Evolutionary conservation across 2,888 invertebrate genomes (phyloP).

Genomic region (Drosophila gaucha): DNA sequence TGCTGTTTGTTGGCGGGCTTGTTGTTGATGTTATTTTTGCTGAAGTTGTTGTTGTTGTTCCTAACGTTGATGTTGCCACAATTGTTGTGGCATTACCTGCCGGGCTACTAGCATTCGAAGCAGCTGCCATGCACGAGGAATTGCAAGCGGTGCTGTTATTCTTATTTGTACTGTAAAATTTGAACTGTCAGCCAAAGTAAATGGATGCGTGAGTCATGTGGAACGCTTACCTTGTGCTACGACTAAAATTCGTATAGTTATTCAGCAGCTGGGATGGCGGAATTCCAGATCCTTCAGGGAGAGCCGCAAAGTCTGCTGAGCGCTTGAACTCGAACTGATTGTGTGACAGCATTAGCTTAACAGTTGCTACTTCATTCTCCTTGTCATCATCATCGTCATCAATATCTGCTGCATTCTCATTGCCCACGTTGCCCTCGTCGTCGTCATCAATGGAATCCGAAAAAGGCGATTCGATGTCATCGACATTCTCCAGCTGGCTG

Average conservation of each 20-base stretch:
- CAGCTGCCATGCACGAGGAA: constrained; percentile 24
- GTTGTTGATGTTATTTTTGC: constrained; percentile 12
- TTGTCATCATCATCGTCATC: constrained; percentile 3
- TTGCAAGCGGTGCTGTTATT: constrained; percentile 14
- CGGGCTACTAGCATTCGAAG: background rate
- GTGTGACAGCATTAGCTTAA: constrained; percentile 24
- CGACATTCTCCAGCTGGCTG: constrained; percentile 4
- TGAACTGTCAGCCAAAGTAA: background rate
- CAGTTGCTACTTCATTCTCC: constrained; percentile 6
- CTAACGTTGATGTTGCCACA: constrained; percentile 1
- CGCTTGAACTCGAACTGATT: constrained; percentile 64
- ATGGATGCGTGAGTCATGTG: background rate
- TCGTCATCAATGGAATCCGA: constrained; percentile 13
- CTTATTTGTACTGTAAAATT: constrained; percentile 52
- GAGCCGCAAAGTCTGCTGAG: constrained; percentile 56
- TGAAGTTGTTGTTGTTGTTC: background rate
- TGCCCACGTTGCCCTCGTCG: background rate
- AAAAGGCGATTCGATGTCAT: constrained; percentile 19
- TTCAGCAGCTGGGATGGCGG: constrained; percentile 40
- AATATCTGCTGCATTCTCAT: background rate
- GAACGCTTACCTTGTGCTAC: constrained; percentile 47
- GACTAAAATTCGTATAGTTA: constrained; percentile 77
- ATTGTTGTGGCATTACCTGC: background rate
- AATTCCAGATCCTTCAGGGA: constrained; percentile 9
- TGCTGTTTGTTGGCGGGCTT: constrained; percentile 29